phyloP scores from a whole-genome alignment of 1,140 invertebrate genomes.

The Drosophila insularis region DNA sequence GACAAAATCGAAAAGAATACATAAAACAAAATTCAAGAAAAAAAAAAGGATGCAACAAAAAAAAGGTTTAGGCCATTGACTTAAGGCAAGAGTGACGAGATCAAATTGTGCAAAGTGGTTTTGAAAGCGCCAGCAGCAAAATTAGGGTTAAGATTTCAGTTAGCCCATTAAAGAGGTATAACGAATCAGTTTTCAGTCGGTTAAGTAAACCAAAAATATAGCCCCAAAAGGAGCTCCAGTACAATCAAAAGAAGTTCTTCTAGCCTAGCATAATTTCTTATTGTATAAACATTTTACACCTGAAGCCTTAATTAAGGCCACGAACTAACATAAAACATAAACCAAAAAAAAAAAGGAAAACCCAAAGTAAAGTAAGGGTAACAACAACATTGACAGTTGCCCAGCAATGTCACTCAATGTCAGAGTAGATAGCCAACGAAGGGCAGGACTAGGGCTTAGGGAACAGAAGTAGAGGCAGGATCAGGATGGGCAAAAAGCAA shows the following conservation, averaged over 20 bases:
- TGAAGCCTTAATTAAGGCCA: conserved; percentile 71
- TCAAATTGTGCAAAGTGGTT: neutral
- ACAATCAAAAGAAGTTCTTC: too few species aligned
- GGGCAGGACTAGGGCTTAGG: conserved; percentile 6
- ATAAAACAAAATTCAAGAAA: conserved; percentile 8
- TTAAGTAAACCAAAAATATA: too few species aligned
- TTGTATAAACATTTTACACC: conserved; percentile 61
- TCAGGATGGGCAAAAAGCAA: conserved; percentile 20
- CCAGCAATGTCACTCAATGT: conserved; percentile 70
- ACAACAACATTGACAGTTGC: conserved; percentile 53
- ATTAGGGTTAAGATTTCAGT: conserved; percentile 28
- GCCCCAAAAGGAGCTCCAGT: too few species aligned
- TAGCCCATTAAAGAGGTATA: conserved; percentile 16
- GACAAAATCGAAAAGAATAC: neutral
- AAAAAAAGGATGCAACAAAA: conserved; percentile 36
- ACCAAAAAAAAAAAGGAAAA: neutral
- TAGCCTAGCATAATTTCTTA: too few species aligned
- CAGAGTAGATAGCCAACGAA: conserved; percentile 34
- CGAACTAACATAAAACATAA: conserved; percentile 22
- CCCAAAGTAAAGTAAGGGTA: too few species aligned
- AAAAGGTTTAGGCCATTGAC: conserved; percentile 58
- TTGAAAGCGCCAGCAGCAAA: conserved; percentile 20
- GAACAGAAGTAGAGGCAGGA: neutral
- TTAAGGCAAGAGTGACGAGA: conserved; percentile 12
- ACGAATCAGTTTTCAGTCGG: neutral